A percentile compares a stretch with the other conserved stretches of the same genome.
These are phyloP conservation scores for Tachystola acroxantha DNA, from an alignment of 2,888 invertebrate species.

Conservation along the genomic window DNA sequence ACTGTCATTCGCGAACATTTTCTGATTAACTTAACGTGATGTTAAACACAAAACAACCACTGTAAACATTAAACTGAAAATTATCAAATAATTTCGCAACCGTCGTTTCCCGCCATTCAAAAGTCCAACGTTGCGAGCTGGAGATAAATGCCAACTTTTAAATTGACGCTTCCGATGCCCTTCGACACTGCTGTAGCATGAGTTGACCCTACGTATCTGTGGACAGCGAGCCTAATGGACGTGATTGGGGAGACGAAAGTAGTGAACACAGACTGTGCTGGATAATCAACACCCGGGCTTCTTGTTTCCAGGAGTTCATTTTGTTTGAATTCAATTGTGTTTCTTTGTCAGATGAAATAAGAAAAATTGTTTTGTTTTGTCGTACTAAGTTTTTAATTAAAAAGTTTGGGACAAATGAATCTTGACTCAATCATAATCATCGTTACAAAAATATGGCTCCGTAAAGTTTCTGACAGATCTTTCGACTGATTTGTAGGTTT, in stretches of 20 bases:
- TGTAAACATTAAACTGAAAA: too few relatives aligned
- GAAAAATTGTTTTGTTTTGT: background rate
- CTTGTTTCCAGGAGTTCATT: background rate
- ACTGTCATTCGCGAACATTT: too few relatives aligned
- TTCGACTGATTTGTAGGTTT: too few relatives aligned
- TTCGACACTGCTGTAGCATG: too few relatives aligned
- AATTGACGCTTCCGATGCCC: too few relatives aligned
- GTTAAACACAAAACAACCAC: too few relatives aligned
- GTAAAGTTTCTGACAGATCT: background rate
- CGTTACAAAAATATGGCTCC: background rate
- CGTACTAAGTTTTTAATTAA: background rate
- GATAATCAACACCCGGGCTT: conserved; percentile 3
- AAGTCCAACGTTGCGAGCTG: too few relatives aligned
- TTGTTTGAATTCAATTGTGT: background rate
- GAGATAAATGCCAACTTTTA: too few relatives aligned
- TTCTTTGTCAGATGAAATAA: background rate
- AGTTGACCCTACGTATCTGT: too few relatives aligned
- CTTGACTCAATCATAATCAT: background rate
- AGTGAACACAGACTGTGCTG: conserved; percentile 5
- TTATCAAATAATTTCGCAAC: too few relatives aligned
- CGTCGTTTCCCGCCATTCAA: too few relatives aligned
- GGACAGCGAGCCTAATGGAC: conserved; percentile 14
- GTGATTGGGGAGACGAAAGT: conserved; percentile 16
- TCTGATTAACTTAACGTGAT: too few relatives aligned
- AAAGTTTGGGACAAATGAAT: background rate